Base-by-base conservation (phyloP, 2,888 invertebrate genomes). In the Poecilobothrus nobilitatus region DNA sequence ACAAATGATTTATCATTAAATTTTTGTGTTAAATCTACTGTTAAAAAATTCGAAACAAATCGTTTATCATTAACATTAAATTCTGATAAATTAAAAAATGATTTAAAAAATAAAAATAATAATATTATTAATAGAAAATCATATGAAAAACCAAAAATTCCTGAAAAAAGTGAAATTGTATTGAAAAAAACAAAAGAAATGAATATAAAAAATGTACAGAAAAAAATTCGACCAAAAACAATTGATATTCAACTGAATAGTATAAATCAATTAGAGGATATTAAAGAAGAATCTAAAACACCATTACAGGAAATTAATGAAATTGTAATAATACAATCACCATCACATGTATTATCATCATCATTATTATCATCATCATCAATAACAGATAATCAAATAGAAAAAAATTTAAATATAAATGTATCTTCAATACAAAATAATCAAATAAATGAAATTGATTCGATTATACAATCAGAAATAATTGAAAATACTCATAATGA, bases 171-270 rank as follows among this genome's bases (percentile, higher is more conserved):
- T 68, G 74, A 74, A 9, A 76, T 78, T 64, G 76, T 81, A 37
- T 70, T 80, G 66, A 76, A 76, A n/a, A 78, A 78, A 65, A 78
- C 78, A n/a, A 78, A 77, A 33, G 80, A 80, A 66, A 68, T 78
- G 63, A 9, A 67, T 71, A 67, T 66, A 65, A 15, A 22, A 37
- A 33, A 63, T 53, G 66, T 67, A 66, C 64, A 68, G 65, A 64
- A 66, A 64, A 70, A 68, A 67, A 20, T 2, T 63, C 53, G 27
- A 63, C 61, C 65, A 20, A 63, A 66, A 34, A 61, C 33, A 61
- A 53, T 53, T 53, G 53, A 53, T 53, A 18, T 65, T n/a, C 68
- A 70, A 37, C 21, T 37, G 27, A 27, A 21, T 33, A n/a, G n/a
- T n/a, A 66, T 68, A 72, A 65, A 53, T 62, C 70, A 2, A 27